These are phyloP conservation scores for Galbula dea DNA, from an alignment of 2,113 vertebrate genomes.

Conservation along the genomic window DNA sequence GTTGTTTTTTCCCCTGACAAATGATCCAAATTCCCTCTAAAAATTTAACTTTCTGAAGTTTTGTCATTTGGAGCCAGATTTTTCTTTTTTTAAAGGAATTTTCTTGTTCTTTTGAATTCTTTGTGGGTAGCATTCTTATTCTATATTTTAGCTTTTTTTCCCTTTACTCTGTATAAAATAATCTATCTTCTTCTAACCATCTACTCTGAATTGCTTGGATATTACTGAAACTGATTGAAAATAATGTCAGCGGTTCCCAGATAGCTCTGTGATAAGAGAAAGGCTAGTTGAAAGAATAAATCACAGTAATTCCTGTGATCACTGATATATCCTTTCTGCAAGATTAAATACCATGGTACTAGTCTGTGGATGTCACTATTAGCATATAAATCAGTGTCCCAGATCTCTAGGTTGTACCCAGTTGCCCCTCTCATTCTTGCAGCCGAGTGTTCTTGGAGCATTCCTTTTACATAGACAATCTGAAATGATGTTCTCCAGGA, in stretches of 20 bases:
- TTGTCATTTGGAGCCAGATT: background rate
- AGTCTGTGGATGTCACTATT: background rate
- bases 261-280: background rate
- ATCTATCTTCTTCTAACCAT: background rate
- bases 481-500: background rate
- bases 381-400: background rate
- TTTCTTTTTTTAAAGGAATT: too few relatives aligned
- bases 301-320: background rate
- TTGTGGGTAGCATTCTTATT: background rate
- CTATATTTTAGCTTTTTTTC: background rate
- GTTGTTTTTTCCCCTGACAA: background rate
- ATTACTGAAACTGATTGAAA: background rate
- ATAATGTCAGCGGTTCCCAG: background rate
- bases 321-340: background rate
- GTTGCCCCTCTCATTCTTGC: background rate
- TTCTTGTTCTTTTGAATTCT: background rate
- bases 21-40: background rate
- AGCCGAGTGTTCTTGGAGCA: background rate
- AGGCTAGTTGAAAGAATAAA: background rate
- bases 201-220: background rate
- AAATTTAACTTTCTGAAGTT: background rate
- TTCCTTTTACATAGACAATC: background rate
- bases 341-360: background rate
- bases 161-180: background rate
- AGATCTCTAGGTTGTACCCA: background rate